These are phyloP conservation scores for Palaemon carinicauda DNA, from an alignment of 1,140 invertebrate genomes.

Conservation along the genomic window DNA sequence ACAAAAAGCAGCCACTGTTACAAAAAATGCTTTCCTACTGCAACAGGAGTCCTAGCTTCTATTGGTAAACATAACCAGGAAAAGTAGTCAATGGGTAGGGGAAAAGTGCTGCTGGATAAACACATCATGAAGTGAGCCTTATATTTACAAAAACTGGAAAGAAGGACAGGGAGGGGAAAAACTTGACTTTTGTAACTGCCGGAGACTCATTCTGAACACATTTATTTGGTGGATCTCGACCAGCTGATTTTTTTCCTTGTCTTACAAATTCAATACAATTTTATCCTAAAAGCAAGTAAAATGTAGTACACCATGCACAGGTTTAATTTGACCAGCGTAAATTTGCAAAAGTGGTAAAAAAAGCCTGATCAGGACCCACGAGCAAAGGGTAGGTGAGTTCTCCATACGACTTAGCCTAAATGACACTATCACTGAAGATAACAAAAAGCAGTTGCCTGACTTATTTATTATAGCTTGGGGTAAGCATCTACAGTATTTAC, in stretches of 20 bases:
- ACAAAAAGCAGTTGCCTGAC: slow-evolving; percentile 29
- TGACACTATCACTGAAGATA: slow-evolving; percentile 21
- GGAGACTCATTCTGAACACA: slow-evolving; percentile 46
- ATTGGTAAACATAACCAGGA: slow-evolving; percentile 29
- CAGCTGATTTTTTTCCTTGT: slow-evolving; percentile 39
- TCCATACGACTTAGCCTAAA: slow-evolving; percentile 39
- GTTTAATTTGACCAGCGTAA: slow-evolving; percentile 25
- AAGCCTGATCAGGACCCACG: slow-evolving; percentile 43
- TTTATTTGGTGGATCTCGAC: slow-evolving; percentile 43
- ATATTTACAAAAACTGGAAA: slow-evolving; percentile 29
- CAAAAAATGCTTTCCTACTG: slow-evolving; percentile 22
- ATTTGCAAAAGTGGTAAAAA: slow-evolving; percentile 24
- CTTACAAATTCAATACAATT: slow-evolving; percentile 34
- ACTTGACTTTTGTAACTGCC: slow-evolving; percentile 28
- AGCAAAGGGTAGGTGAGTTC: slow-evolving; percentile 34
- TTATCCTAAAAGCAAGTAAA: slow-evolving; percentile 39
- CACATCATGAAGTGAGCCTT: slow-evolving; percentile 36
- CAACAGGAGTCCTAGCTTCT: slow-evolving; percentile 19
- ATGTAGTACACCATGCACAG: slow-evolving; percentile 23
- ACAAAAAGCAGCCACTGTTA: slow-evolving; percentile 44
- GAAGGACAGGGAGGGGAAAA: not conserved
- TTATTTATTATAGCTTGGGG: slow-evolving; percentile 3
- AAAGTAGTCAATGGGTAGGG: too few species aligned
- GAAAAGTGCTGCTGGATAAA: slow-evolving; percentile 30
- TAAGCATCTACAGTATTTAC: slow-evolving; percentile 51